phyloP scores from a whole-genome alignment of 2,888 invertebrate genomes.

The Pyrgus malvae region DNA sequence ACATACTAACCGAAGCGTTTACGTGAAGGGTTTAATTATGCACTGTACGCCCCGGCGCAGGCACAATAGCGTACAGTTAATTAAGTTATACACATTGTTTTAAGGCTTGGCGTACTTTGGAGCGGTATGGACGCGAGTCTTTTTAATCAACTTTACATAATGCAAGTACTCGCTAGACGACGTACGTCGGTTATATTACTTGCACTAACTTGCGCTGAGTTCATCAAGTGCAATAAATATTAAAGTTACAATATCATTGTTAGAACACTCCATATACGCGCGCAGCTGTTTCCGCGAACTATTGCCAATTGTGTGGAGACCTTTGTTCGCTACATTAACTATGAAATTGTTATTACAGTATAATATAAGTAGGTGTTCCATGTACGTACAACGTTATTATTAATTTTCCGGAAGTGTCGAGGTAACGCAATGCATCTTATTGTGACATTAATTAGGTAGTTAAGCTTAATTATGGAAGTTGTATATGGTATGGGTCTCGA shows the following conservation, averaged over 20 bases:
- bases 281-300: constrained; percentile 68
- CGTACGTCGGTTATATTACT: constrained; percentile 44
- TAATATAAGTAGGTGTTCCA: constrained; percentile 38
- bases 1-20: constrained; percentile 78
- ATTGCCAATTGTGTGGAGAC: constrained; percentile 69
- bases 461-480: constrained; percentile 28
- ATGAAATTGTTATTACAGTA: constrained; percentile 66
- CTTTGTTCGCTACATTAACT: constrained; percentile 69
- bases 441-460: constrained; percentile 26
- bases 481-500: constrained; percentile 18
- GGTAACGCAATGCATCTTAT: not conserved
- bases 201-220: constrained; percentile 56
- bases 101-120: constrained; percentile 63
- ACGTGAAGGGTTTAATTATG: constrained; percentile 76
- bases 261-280: constrained; percentile 59
- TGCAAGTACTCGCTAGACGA: constrained; percentile 38
- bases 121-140: constrained; percentile 56
- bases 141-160: constrained; percentile 54
- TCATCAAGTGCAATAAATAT: constrained; percentile 79
- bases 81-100: constrained; percentile 75
- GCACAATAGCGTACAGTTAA: constrained; percentile 72
- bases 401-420: constrained; percentile 2
- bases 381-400: constrained; percentile 37
- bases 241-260: constrained; percentile 78
- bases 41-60: constrained; percentile 67